Conservation (phyloP, 1,140 invertebrate species). For the Procambarus clarkii region DNA sequence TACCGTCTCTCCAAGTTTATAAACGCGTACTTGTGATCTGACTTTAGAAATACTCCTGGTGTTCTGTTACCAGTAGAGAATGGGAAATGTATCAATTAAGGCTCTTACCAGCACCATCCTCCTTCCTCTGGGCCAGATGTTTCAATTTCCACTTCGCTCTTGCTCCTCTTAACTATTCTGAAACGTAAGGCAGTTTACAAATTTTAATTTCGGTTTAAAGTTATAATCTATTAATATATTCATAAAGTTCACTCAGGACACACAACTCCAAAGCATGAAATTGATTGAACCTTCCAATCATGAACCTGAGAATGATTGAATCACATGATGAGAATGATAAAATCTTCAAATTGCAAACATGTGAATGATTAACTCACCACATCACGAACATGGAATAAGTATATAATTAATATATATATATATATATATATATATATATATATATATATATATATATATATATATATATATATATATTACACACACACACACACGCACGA, state of each 20-base stretch:
- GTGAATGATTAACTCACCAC: too few relatives aligned
- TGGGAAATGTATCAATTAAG: too few relatives aligned
- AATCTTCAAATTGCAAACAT: too few relatives aligned
- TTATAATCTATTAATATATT: constrained; percentile 66
- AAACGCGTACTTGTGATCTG: too few relatives aligned
- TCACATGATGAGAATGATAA: too few relatives aligned
- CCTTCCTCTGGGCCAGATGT: background rate
- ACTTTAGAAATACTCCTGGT: background rate
- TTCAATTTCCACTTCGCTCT: constrained; percentile 9
- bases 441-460: too few relatives aligned
- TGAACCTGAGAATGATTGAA: too few relatives aligned
- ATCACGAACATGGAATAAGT: too few relatives aligned
- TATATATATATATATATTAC: too few relatives aligned
- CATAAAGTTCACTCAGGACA: constrained; percentile 17
- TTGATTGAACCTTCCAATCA: background rate
- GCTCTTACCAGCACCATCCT: background rate
- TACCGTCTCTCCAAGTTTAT: background rate
- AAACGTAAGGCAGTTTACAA: constrained; percentile 47
- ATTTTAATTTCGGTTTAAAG: constrained; percentile 57
- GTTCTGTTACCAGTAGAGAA: background rate
- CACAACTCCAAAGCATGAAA: constrained; percentile 23
- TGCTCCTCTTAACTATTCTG: constrained; percentile 6
- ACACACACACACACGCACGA: too few relatives aligned
- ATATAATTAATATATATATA: too few relatives aligned
- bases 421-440: too few relatives aligned